Conservation (phyloP, 2,888 invertebrate genomes). For the Caenorhabditis plicata region DNA sequence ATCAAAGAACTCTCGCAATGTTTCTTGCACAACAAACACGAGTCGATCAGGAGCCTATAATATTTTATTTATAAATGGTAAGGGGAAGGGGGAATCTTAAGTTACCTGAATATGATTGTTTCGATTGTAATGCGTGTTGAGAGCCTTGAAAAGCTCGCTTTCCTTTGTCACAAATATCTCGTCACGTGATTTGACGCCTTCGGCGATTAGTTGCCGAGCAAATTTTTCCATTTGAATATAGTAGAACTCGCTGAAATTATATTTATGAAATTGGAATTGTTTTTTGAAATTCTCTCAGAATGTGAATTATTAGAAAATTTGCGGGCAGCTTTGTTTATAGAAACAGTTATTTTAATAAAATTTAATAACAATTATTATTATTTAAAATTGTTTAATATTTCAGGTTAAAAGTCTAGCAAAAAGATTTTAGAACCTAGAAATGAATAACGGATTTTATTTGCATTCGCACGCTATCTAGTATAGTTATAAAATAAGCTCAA, state of each 20-base stretch:
- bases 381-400: too few species aligned
- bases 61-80: not conserved
- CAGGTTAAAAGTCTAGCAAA: too few species aligned
- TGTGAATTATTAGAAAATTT: too few species aligned
- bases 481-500: too few species aligned
- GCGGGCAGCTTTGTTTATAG: too few species aligned
- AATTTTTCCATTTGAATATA: slow-evolving; percentile 99
- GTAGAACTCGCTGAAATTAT: slow-evolving; percentile 88
- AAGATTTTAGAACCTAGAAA: too few species aligned
- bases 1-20: slow-evolving; percentile 96
- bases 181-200: slow-evolving; percentile 88
- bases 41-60: slow-evolving; percentile 93
- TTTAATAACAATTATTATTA: too few species aligned
- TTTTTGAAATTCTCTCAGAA: too few species aligned
- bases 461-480: too few species aligned
- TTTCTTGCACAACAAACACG: slow-evolving; percentile 94
- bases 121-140: slow-evolving; percentile 97
- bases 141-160: slow-evolving; percentile 93
- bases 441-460: too few species aligned
- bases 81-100: not conserved
- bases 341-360: too few species aligned
- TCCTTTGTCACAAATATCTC: slow-evolving; percentile 84
- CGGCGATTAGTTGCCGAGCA: slow-evolving; percentile 93
- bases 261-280: not conserved
- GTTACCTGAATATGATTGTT: slow-evolving; percentile 90